These are phyloP conservation scores for Dicyrtoma fusca DNA, from an alignment of 2,888 invertebrate species.

Conservation along the genomic window DNA sequence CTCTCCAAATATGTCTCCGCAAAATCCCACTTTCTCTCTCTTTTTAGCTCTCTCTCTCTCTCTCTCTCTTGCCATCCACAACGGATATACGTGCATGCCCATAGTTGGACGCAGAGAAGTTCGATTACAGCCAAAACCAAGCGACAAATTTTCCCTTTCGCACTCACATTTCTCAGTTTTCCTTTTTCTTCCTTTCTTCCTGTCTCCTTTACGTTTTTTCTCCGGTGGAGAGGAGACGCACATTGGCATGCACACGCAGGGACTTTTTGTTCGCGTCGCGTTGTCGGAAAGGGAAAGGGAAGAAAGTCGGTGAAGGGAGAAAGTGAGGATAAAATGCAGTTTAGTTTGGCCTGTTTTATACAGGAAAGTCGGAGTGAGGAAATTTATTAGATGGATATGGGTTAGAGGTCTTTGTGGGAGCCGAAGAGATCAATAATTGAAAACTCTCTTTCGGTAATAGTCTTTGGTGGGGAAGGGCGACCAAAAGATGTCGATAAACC, in stretches of 20 bases:
- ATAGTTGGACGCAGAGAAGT: not conserved
- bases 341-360: no score
- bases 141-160: no score
- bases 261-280: no score
- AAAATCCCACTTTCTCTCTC: not conserved
- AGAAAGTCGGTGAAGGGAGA: no score
- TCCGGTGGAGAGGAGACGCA: not conserved
- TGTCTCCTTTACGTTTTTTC: not conserved
- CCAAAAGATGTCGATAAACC: not conserved
- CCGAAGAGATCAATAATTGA: constrained; percentile 18
- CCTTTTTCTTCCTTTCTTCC: constrained; percentile 1
- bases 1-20: constrained; percentile 3
- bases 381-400: constrained; percentile 44
- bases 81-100: not conserved
- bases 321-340: no score
- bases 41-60: no score
- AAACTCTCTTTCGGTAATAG: constrained; percentile 6
- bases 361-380: constrained; percentile 1
- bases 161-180: no score
- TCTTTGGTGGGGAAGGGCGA: not conserved
- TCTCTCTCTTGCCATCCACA: no score
- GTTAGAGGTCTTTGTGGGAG: constrained; percentile 38
- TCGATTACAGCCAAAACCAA: no score
- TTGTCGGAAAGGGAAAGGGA: no score
- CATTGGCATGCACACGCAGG: no score